A percentile compares a stretch with the other conserved stretches of the same genome.
Conservation (phyloP, 2,888 invertebrate species). For the Drosophila pullipes region DNA sequence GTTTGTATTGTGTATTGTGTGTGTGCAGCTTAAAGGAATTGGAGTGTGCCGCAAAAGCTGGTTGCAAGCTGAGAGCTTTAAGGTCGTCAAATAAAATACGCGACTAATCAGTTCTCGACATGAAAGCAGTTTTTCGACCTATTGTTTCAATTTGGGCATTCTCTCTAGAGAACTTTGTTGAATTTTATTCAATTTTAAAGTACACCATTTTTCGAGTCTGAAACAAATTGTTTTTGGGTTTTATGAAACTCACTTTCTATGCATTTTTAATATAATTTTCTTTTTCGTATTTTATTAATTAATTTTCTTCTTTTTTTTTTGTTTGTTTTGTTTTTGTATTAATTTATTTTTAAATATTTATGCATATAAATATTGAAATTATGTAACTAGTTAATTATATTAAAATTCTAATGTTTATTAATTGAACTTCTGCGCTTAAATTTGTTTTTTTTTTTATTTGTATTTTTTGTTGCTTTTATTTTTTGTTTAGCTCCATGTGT, state of each 20-base stretch:
- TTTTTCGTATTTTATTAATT: conserved; percentile 42
- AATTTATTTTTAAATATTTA: conserved; percentile 46
- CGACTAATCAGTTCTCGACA: conserved; percentile 18
- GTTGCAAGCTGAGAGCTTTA: conserved; percentile 30
- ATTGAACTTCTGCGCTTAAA: conserved; percentile 82
- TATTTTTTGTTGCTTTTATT: conserved; percentile 13
- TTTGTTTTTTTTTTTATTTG: conserved; percentile 30
- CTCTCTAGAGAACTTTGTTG: conserved; percentile 49
- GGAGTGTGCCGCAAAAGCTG: conserved; percentile 39
- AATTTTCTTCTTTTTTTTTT: conserved; percentile 11
- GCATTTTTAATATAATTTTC: conserved; percentile 30
- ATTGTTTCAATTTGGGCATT: conserved; percentile 28
- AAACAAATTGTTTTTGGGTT: conserved; percentile 43
- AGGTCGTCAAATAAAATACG: neutral
- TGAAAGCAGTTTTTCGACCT: conserved; percentile 48
- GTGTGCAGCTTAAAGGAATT: conserved; percentile 29
- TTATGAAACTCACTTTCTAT: conserved; percentile 58
- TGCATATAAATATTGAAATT: conserved; percentile 67
- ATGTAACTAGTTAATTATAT: conserved; percentile 66
- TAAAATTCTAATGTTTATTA: conserved; percentile 81
- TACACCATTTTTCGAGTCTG: conserved; percentile 72
- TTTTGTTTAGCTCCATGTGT: conserved; percentile 11
- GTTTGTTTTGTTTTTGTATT: conserved; percentile 27
- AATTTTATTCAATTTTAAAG: conserved; percentile 80
- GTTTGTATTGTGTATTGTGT: neutral